These are phyloP conservation scores for Augiades crinisus DNA, from an alignment of 2,888 invertebrate genomes.

Conservation along the genomic window DNA sequence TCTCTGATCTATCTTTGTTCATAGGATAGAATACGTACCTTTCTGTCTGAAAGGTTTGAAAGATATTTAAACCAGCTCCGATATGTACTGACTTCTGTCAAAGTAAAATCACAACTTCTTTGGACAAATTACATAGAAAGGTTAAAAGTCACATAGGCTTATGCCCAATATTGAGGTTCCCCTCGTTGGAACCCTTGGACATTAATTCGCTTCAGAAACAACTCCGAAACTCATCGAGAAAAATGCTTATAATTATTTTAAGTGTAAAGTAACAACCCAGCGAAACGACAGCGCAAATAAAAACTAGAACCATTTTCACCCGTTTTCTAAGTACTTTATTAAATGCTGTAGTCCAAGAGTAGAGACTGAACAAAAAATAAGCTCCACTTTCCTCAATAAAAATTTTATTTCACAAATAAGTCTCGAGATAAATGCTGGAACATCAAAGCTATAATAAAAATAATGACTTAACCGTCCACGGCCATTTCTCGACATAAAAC, in stretches of 20 bases:
- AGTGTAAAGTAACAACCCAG: constrained; percentile 6
- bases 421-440: constrained; percentile 25
- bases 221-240: background rate
- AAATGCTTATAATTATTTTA: background rate
- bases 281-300: constrained; percentile 10
- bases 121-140: too few relatives aligned
- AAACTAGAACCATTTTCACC: constrained; percentile 5
- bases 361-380: constrained; percentile 19
- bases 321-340: constrained; percentile 13
- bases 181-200: too few relatives aligned
- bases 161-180: too few relatives aligned
- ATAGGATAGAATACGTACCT: too few relatives aligned
- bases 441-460: constrained; percentile 27
- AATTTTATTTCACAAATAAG: constrained; percentile 25
- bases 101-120: too few relatives aligned
- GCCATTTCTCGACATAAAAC: constrained; percentile 21
- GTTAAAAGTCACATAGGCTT: too few relatives aligned
- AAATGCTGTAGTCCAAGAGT: constrained; percentile 17
- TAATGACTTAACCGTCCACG: constrained; percentile 24
- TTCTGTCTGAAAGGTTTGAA: too few relatives aligned
- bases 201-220: background rate
- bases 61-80: too few relatives aligned
- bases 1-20: too few relatives aligned
- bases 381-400: constrained; percentile 19
- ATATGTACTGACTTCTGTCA: too few relatives aligned